Evolutionary conservation across 2,888 invertebrate genomes (phyloP), one percentile per base, ranked within the genome.

Genomic region (Gymnocheta viridis): DNA sequence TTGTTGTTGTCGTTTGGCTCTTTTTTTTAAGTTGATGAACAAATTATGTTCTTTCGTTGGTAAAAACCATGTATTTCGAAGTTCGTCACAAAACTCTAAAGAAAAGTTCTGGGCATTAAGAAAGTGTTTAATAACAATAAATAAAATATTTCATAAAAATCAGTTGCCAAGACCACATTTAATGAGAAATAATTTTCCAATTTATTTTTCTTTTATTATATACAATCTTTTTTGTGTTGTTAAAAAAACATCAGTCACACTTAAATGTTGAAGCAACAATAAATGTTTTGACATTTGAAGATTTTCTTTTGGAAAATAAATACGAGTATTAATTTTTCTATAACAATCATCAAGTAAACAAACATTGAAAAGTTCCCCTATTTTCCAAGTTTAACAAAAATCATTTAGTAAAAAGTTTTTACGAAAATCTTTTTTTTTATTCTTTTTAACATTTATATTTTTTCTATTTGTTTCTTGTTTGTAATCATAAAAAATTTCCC

Each of bases 371-470:
- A 38, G 32, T 32, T 32, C 12, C 12, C 12, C 9, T 2, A 17
- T 7, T 17, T n/a, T n/a, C n/a, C 7, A 44, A 17, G 1, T 17
- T 17, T 6, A 7, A 44, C 6, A 6, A 44, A 44, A 44, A 44
- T 44, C 44, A 17, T 7, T n/a, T 35, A 74, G 24, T 44, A 12
- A 67, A 80, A 73, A 60, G 60, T 70, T 70, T 69, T 12, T 35
- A 54, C 10, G 2, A 35, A 24, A 54, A 29, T 29, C 29, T 47
- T 73, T 60, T n/a, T 54, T 58, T 9, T n/a, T 44, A 2, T 27
- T 51, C 38, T 51, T 7, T 2, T n/a, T 38, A 17, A 17, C 10
- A 32, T 27, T 76, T n/a, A n/a, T n/a, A n/a, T n/a, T n/a, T n/a
- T n/a, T n/a, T n/a, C n/a, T n/a, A n/a, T n/a, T n/a, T n/a, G n/a